Evolutionary conservation across 2,888 invertebrate genomes (phyloP), one percentile per base, ranked within the genome.

Genomic region (Trichacis sp.): DNA sequence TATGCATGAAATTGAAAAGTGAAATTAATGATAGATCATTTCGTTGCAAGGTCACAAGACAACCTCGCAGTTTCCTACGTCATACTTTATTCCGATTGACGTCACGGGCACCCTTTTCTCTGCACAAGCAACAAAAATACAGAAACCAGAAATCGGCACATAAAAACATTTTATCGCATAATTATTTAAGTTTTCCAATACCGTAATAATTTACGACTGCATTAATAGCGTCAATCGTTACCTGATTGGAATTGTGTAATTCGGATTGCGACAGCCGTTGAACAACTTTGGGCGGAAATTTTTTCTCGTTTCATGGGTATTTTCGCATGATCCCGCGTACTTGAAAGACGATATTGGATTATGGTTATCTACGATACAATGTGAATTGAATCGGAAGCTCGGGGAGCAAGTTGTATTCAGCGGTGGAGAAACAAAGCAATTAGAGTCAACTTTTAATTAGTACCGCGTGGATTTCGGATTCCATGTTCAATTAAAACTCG

Each of bases 321-420:
- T 30, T 14, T 6, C 45, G 4, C 8, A 14, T 18, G 36, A 24
- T 48, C 24, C n/a, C 24, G 24, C 24, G 24, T 8, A 24, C 24
- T 24, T 24, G 8, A 8, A 8, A 24, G 24, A 8, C 24, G 24
- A 24, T 24, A 24, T 54, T 54, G 30, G 40, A 43, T 43, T 33
- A 9, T n/a, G n/a, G n/a, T n/a, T n/a, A n/a, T n/a, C n/a, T n/a
- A n/a, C n/a, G n/a, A n/a, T n/a, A n/a, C n/a, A n/a, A n/a, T n/a
- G n/a, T n/a, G n/a, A n/a, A 61, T 61, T 55, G 50, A 60, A 33
- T 54, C 38, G 51, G 55, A 30, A 66, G 55, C 64, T 53, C 50
- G 54, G 59, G 60, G 55, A 69, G 73, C 70, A 73, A 73, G 69
- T 67, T 67, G 33, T 45, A 19, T 19, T 18, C 43, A 42, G 42